Evolutionary conservation across 2,797 vertebrate genomes (phyloP).

Genomic region (Sitta carolinensis): DNA sequence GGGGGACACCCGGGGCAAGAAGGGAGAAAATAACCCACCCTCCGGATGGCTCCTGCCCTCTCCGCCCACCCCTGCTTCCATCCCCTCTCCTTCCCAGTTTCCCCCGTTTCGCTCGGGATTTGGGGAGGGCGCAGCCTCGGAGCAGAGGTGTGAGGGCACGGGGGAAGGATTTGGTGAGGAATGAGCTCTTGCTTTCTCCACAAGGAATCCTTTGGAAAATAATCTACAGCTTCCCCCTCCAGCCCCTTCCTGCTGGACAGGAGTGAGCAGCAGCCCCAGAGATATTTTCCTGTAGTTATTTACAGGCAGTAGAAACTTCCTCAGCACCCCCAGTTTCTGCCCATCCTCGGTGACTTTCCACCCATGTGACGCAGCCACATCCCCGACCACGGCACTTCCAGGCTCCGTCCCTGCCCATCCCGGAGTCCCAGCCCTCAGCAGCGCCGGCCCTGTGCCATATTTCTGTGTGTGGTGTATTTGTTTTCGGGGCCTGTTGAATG

Average conservation of each 20-base stretch:
- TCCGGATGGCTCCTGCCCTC: rapidly evolving
- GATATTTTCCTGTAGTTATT: background rate
- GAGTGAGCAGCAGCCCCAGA: background rate
- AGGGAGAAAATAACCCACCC: no score
- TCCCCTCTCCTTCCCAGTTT: rapidly evolving
- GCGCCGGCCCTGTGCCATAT: rapidly evolving
- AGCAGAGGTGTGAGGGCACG: rapidly evolving
- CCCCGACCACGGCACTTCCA: background rate
- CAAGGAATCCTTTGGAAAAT: background rate
- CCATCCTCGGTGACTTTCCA: background rate
- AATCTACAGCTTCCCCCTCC: background rate
- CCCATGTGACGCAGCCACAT: rapidly evolving
- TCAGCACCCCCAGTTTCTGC: background rate
- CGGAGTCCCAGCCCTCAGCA: background rate
- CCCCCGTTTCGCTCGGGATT: rapidly evolving
- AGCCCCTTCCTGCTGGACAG: background rate
- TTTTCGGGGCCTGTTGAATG: conserved; percentile 64
- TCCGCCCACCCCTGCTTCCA: background rate
- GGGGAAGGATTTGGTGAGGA: background rate
- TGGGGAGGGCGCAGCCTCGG: rapidly evolving
- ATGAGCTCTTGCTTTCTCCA: background rate
- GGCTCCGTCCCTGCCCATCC: rapidly evolving
- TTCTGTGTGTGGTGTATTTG: conserved; percentile 20
- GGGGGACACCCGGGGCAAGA: rapidly evolving
- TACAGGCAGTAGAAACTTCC: background rate